Conservation (phyloP, 2,113 vertebrate genomes). For the Micronycteris hirsuta region DNA sequence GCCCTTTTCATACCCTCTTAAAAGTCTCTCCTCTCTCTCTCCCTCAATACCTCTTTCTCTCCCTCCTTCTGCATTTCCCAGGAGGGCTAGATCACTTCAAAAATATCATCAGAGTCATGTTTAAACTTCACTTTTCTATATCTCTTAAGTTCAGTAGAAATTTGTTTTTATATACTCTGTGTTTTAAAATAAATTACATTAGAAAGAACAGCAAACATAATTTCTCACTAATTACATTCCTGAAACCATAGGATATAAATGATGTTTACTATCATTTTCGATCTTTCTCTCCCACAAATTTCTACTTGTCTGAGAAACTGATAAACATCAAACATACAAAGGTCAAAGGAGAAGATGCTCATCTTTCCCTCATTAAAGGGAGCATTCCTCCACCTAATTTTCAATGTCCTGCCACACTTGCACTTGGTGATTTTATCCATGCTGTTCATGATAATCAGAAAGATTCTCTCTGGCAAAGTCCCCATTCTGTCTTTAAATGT, state of each 20-base stretch:
- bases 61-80: rapidly evolving
- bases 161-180: background rate
- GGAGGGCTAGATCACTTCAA: background rate
- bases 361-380: background rate
- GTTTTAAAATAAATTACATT: background rate
- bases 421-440: background rate
- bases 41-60: background rate
- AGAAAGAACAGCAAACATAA: background rate
- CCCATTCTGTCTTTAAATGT: background rate
- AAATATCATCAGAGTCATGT: background rate
- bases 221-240: background rate
- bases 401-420: background rate
- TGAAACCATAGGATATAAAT: background rate
- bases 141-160: background rate
- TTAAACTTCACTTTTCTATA: background rate
- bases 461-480: background rate
- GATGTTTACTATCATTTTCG: background rate
- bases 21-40: background rate
- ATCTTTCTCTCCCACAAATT: background rate
- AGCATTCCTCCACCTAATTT: background rate
- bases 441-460: background rate
- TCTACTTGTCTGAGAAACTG: background rate
- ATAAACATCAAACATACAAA: background rate
- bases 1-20: background rate
- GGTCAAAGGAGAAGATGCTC: background rate